A percentile compares a stretch with the other conserved stretches of the same genome.
Conservation (phyloP, 2,113 vertebrate species). For the Periophthalmus modestus region DNA sequence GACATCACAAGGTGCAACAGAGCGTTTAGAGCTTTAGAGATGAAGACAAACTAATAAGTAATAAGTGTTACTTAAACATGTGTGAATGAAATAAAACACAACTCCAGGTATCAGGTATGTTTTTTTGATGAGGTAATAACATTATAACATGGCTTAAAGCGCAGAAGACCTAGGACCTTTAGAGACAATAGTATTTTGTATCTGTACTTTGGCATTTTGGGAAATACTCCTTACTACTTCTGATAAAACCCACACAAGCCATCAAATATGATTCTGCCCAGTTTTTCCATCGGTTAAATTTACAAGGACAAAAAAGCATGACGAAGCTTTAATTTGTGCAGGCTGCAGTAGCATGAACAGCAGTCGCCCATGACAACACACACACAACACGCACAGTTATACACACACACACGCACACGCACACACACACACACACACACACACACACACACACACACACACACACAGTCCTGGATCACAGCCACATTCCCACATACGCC, state of each 20-base stretch:
- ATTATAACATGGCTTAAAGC: no score
- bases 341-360: neutral
- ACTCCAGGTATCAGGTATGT: no score
- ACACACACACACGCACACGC: constrained; percentile 29
- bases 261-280: neutral
- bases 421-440: constrained; percentile 30
- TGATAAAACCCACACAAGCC: no score
- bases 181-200: no score
- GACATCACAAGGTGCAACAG: no score
- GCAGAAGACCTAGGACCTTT: no score
- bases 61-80: no score
- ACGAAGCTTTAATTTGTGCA: neutral
- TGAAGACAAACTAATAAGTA: no score
- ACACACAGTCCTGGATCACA: constrained; percentile 53
- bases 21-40: no score
- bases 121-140: no score
- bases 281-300: neutral
- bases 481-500: constrained; percentile 76
- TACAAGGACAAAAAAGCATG: neutral
- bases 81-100: no score
- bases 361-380: constrained; percentile 1
- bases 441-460: constrained; percentile 25
- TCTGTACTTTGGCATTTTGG: neutral
- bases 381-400: constrained; percentile 26
- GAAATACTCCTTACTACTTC: neutral